A percentile compares a stretch with the other conserved stretches of the same genome.
These are phyloP conservation scores for Ceratoteleas bidentatus DNA, from an alignment of 1,140 invertebrate species.

Conservation along the genomic window DNA sequence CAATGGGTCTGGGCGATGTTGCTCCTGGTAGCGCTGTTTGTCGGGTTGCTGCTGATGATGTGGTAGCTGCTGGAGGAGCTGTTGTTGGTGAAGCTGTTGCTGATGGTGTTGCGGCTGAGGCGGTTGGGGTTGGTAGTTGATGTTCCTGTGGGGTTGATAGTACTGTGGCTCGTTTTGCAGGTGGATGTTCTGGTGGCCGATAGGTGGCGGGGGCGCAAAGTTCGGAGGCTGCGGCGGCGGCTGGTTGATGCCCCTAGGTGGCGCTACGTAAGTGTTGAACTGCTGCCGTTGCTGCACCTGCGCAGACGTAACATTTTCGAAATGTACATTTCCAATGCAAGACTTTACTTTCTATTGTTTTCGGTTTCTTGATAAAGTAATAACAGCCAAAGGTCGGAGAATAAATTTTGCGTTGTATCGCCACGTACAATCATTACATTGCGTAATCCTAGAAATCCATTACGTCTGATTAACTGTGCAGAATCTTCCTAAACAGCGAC, in stretches of 20 bases:
- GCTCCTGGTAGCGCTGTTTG: slow-evolving; percentile 4
- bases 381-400: too few species aligned
- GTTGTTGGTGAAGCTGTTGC: slow-evolving; percentile 19
- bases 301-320: not conserved
- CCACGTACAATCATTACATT: too few species aligned
- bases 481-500: too few species aligned
- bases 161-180: slow-evolving; percentile 45
- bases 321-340: not conserved
- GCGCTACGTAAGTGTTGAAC: slow-evolving; percentile 44
- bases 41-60: slow-evolving; percentile 57
- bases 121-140: slow-evolving; percentile 35
- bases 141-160: slow-evolving; percentile 23
- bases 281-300: slow-evolving; percentile 50
- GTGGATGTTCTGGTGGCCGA: slow-evolving; percentile 34
- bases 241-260: slow-evolving; percentile 20
- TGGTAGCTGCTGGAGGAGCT: slow-evolving; percentile 72
- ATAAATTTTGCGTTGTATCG: too few species aligned
- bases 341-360: too few species aligned
- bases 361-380: too few species aligned
- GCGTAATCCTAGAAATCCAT: too few species aligned
- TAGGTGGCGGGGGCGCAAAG: slow-evolving; percentile 13
- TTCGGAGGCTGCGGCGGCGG: slow-evolving; percentile 15
- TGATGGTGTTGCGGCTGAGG: slow-evolving; percentile 19
- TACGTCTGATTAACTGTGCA: too few species aligned
- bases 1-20: too few species aligned